Percentiles rank a stretch among this genome's conserved stretches.
Conservation (phyloP, 2,797 vertebrate species). For the Euthynnus affinis region DNA sequence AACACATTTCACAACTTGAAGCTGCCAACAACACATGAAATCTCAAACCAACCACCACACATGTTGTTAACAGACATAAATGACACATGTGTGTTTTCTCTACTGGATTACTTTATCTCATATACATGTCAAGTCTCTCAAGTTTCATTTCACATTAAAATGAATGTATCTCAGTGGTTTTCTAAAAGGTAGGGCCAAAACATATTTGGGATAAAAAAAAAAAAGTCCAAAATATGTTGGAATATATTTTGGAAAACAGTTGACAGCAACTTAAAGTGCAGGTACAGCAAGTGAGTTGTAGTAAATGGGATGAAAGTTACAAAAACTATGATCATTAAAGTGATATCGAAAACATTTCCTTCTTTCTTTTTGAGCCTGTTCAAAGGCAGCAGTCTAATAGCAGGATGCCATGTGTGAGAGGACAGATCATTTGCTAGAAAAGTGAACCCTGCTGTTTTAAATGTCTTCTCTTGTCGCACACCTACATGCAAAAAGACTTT, state of each 20-base stretch:
- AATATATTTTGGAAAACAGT: not conserved
- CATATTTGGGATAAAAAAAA: not conserved
- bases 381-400: not conserved
- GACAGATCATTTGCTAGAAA: not conserved
- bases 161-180: not conserved
- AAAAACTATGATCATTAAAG: not conserved
- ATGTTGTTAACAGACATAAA: too few relatives aligned
- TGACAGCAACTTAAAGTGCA: not conserved
- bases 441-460: constrained; percentile 10
- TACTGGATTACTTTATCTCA: too few relatives aligned
- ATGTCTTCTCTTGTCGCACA: constrained; percentile 9
- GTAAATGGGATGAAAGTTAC: not conserved
- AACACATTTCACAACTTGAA: not conserved
- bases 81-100: too few relatives aligned
- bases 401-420: not conserved
- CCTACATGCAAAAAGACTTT: constrained; percentile 1
- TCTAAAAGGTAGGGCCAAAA: not conserved
- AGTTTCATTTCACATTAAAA: not conserved
- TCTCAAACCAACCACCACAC: not conserved
- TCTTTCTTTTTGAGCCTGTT: not conserved
- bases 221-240: not conserved
- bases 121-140: not conserved
- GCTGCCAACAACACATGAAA: not conserved
- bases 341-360: not conserved
- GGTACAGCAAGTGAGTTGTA: not conserved